Conservation (phyloP, 1,140 invertebrate genomes). For the Ctenoplectra terminalis region DNA sequence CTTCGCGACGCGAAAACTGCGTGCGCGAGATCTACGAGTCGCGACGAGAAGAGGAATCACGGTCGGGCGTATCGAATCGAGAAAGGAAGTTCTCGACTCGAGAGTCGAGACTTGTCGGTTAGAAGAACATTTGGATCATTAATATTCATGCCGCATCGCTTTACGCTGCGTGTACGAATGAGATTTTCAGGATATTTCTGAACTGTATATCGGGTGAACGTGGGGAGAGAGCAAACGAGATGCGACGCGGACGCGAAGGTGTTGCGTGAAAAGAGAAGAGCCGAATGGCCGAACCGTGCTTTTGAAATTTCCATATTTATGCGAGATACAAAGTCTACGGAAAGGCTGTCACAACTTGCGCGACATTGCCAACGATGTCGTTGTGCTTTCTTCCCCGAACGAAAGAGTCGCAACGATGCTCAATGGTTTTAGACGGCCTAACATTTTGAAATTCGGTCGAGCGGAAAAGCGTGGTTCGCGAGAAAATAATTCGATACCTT, state of each 20-base stretch:
- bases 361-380: background rate
- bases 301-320: constrained; percentile 27
- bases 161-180: background rate
- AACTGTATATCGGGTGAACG: background rate
- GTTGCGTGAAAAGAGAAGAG: constrained; percentile 18
- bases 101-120: background rate
- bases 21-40: background rate
- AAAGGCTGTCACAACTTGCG: background rate
- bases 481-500: no score
- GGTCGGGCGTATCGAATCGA: background rate
- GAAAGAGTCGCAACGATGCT: background rate
- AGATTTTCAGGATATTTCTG: constrained; percentile 21
- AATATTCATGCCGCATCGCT: constrained; percentile 13
- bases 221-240: background rate
- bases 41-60: background rate
- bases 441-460: background rate
- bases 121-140: background rate
- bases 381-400: background rate
- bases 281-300: background rate
- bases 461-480: no score
- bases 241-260: background rate
- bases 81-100: background rate
- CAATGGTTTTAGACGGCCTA: background rate
- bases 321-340: background rate
- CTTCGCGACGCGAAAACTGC: background rate